phyloP scores from a whole-genome alignment of 2,888 invertebrate species.

The Ochropacha duplaris region DNA sequence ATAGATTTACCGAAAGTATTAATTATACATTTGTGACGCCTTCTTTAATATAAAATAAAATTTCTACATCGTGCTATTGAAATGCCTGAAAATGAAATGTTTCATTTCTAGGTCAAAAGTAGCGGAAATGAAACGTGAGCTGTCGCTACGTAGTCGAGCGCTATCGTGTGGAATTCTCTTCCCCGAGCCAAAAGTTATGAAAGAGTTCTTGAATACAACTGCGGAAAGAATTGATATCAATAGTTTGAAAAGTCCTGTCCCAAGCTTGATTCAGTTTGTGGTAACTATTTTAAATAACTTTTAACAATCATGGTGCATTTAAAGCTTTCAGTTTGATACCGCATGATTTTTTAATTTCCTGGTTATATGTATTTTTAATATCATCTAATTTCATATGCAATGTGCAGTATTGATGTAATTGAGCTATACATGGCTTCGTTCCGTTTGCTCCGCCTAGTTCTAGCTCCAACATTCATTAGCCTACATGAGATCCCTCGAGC shows the following conservation, averaged over 20 bases:
- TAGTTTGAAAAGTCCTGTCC: conserved; percentile 82
- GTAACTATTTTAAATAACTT: conserved; percentile 59
- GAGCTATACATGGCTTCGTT: too few species aligned
- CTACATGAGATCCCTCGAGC: too few species aligned
- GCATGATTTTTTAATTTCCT: not conserved
- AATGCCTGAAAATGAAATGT: conserved; percentile 1
- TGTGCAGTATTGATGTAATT: too few species aligned
- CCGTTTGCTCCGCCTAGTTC: too few species aligned
- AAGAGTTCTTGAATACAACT: conserved; percentile 86
- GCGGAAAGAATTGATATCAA: conserved; percentile 80
- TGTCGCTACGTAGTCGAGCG: conserved; percentile 86
- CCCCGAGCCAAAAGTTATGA: conserved; percentile 88
- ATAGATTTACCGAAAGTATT: too few species aligned
- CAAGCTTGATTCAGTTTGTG: conserved; percentile 87
- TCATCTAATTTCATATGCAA: too few species aligned
- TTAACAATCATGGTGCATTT: not conserved
- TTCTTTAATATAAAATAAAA: not conserved
- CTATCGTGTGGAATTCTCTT: conserved; percentile 83
- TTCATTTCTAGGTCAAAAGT: conserved; percentile 82
- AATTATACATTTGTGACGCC: too few species aligned
- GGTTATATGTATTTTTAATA: too few species aligned
- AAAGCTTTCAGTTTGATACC: not conserved
- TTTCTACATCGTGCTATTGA: not conserved
- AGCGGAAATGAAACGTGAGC: conserved; percentile 85
- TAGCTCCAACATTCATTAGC: too few species aligned